phyloP scores from a whole-genome alignment of 2,888 invertebrate genomes.

The Stenichneumon culpator region DNA sequence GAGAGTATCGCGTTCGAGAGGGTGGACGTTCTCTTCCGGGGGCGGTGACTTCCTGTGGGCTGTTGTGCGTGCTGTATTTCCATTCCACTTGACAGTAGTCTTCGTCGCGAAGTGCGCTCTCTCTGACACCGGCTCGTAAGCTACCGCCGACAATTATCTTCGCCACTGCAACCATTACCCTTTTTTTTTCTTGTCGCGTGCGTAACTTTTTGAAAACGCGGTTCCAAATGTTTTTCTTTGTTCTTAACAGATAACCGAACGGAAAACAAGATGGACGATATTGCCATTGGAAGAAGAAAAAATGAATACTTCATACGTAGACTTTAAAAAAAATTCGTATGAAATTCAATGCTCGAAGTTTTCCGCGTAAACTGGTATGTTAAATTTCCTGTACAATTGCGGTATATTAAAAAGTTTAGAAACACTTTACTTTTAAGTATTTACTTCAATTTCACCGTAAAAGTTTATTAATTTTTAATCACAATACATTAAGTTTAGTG shows the following conservation, averaged over 20 bases:
- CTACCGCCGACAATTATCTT: background rate
- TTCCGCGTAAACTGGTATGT: too few species aligned
- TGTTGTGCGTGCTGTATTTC: constrained; percentile 53
- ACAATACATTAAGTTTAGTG: too few species aligned
- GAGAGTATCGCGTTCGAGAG: constrained; percentile 65
- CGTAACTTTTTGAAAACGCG: background rate
- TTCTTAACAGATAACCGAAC: background rate
- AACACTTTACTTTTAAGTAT: too few species aligned
- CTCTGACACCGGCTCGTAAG: constrained; percentile 1
- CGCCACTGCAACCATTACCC: background rate
- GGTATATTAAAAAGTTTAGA: too few species aligned
- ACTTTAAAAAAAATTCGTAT: too few species aligned
- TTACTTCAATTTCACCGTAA: too few species aligned
- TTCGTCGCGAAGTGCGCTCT: constrained; percentile 25
- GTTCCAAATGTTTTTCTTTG: background rate
- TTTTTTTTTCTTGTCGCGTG: background rate
- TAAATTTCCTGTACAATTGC: too few species aligned
- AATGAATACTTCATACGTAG: too few species aligned
- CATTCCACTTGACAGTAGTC: constrained; percentile 63
- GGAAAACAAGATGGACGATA: background rate
- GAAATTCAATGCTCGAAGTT: too few species aligned
- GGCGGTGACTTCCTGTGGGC: constrained; percentile 71
- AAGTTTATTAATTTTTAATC: too few species aligned
- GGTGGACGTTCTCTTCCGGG: constrained; percentile 71
- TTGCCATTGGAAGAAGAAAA: too few species aligned